These are phyloP conservation scores for Eucera pruinosa DNA, from an alignment of 2,888 invertebrate species.

Conservation along the genomic window DNA sequence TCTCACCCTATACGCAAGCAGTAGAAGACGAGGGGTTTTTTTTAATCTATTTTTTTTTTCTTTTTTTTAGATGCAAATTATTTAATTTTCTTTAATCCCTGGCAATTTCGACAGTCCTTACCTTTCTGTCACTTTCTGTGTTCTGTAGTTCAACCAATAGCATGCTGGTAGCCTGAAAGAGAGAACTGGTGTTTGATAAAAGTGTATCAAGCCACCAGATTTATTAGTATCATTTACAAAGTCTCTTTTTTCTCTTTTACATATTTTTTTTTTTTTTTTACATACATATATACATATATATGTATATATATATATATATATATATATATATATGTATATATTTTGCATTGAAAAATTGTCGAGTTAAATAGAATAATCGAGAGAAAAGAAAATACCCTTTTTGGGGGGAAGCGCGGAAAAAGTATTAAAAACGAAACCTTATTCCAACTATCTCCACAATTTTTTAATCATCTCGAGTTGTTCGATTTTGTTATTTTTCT, in stretches of 20 bases:
- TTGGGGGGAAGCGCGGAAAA: background rate
- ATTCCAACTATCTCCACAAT: slow-evolving; percentile 33
- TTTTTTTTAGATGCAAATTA: slow-evolving; percentile 55
- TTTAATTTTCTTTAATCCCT: slow-evolving; percentile 60
- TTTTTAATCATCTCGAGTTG: slow-evolving; percentile 11
- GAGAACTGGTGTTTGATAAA: slow-evolving; percentile 96
- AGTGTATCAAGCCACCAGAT: slow-evolving; percentile 87
- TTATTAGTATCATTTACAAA: slow-evolving; percentile 82
- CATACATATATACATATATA: no score
- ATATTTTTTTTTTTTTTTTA: slow-evolving; percentile 3
- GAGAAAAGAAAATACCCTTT: background rate
- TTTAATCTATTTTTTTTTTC: slow-evolving; percentile 30
- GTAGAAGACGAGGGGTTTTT: no score
- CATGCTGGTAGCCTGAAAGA: slow-evolving; percentile 89
- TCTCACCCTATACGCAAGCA: slow-evolving; percentile 57
- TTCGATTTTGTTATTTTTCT: no score
- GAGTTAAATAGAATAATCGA: slow-evolving; percentile 25
- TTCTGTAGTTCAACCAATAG: slow-evolving; percentile 82
- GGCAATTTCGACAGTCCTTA: slow-evolving; percentile 76
- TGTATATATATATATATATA: no score
- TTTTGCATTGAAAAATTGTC: slow-evolving; percentile 36
- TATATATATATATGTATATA: no score
- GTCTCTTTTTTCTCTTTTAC: slow-evolving; percentile 42
- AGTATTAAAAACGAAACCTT: background rate
- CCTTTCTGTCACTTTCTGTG: slow-evolving; percentile 79